These are phyloP conservation scores for Pyrocephalus nanus DNA, from an alignment of 2,797 vertebrate genomes.

Conservation along the genomic window DNA sequence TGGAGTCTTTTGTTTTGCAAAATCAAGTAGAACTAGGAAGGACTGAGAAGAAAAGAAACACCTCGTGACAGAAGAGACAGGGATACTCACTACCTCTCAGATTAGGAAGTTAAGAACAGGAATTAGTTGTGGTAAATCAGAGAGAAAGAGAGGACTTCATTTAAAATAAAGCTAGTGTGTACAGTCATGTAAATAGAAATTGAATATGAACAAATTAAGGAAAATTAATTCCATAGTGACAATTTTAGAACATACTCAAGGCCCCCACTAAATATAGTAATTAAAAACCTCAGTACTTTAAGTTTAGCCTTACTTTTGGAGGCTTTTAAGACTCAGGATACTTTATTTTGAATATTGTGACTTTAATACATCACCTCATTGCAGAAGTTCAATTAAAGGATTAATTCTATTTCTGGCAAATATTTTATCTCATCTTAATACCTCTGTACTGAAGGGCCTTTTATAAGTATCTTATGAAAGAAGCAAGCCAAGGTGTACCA, in stretches of 20 bases:
- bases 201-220: not conserved
- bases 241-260: not conserved
- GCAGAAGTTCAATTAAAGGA: not conserved
- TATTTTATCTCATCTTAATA: not conserved
- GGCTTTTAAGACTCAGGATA: not conserved
- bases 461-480: not conserved
- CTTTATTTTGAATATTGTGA: not conserved
- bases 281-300: not conserved
- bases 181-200: not conserved
- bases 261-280: not conserved
- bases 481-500: not conserved
- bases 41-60: not conserved
- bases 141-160: not conserved
- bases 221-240: not conserved
- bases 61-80: not conserved
- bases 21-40: not conserved
- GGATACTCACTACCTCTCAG: not conserved
- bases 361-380: not conserved
- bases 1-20: not conserved
- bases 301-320: not conserved
- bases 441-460: not conserved
- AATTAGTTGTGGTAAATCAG: not conserved
- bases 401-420: not conserved
- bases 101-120: not conserved
- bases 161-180: not conserved